A percentile compares a stretch with the other conserved stretches of the same genome.
Conservation (phyloP, 2,797 vertebrate species). For the Ibycter americanus region DNA sequence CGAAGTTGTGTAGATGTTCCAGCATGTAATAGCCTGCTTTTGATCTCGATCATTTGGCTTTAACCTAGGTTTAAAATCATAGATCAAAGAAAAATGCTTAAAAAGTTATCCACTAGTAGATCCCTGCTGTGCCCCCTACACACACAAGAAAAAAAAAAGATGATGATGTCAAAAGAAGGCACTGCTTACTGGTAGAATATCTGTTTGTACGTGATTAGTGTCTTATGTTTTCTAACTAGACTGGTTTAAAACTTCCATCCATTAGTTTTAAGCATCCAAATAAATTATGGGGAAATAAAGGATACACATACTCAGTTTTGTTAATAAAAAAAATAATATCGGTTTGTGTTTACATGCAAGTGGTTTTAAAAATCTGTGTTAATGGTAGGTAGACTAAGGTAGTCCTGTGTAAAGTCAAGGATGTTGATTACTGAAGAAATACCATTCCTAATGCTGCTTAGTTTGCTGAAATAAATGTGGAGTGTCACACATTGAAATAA, state of each 20-base stretch:
- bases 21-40: slow-evolving; percentile 38
- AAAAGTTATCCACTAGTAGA: not conserved
- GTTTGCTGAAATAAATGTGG: not conserved
- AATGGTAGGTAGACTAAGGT: not conserved
- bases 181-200: not conserved
- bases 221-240: not conserved
- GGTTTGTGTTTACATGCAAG: not conserved
- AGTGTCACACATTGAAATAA: not conserved
- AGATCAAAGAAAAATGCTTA: slow-evolving; percentile 9
- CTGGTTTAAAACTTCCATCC: not conserved
- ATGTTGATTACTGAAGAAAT: not conserved
- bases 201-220: not conserved
- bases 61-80: slow-evolving; percentile 46
- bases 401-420: not conserved
- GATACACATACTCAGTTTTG: not conserved
- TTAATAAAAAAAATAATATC: not conserved
- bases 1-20: slow-evolving; percentile 3
- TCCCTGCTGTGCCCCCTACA: too few relatives aligned
- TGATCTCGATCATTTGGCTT: slow-evolving; percentile 16
- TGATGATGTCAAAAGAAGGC: not conserved
- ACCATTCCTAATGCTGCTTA: not conserved
- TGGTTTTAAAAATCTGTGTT: not conserved
- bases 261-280: not conserved
- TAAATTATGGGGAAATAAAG: not conserved
- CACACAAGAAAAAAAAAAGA: too few relatives aligned